Evolutionary conservation across 2,113 vertebrate genomes (phyloP), one percentile per base, ranked within the genome.

Genomic region (Neofelis nebulosa): DNA sequence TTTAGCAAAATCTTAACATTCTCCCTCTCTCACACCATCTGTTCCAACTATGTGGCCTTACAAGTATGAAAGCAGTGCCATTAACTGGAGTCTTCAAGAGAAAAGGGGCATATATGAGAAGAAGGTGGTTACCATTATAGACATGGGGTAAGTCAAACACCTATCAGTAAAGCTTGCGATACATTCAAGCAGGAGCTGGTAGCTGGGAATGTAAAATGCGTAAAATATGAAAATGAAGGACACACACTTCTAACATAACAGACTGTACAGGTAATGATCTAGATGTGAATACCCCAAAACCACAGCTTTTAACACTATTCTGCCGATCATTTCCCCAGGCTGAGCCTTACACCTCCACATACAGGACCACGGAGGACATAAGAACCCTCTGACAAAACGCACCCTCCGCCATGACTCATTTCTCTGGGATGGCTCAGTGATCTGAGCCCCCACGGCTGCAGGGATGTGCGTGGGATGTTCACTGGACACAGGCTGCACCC

Each of bases 391-490:
- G 21, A 25, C 23, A 41, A 84, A 69, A 92, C 31, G n/a, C 4
- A 6, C 27, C 23, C 23, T 79, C 79, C 38, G 19, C 33, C 19
- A 2, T 63, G 66, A 68, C 31, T 27, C 81, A 25, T 3, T 63
- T 23, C 13, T 29, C 23, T 33, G 25, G 31, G 33, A 36, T 66
- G 79, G 78, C 19, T 36, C n/a, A 41, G n/a, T 2, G 3, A 63
- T 4, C 5, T n/a, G n/a, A n/a, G n/a, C n/a, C n/a, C 10, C 55
- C n/a, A 23, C 5, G 41, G n/a, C 7, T 27, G 31, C 1, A 29
- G 23, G 18, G 12, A 6, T 2, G 19, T 2, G 2, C 3, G 13
- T 10, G 38, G n/a, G 18, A 31, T 1, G 36, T 7, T 18, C 45
- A 14, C 0, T 12, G 9, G 45, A 4, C 36, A 36, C 6, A 3